Base-by-base conservation (phyloP, 2,888 invertebrate genomes). In the Lasius fuliginosus region DNA sequence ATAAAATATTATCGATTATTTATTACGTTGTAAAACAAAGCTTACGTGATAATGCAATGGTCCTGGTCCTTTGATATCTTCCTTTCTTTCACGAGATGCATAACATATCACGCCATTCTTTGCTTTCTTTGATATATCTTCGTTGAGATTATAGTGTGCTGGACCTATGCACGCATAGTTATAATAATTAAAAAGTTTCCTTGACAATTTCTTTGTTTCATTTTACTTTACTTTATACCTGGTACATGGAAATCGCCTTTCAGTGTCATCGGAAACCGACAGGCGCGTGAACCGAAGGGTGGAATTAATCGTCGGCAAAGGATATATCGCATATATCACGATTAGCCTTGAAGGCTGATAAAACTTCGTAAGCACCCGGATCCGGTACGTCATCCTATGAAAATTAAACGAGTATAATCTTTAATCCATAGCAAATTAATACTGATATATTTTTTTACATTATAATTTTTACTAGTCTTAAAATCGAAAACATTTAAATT, bases 331-430 rank as follows among this genome's bases (percentile, higher is more conserved):
- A 90, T 88, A 86, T 86, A 82, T 90, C 86, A 84, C 88, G 87
- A 79, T 81, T 86, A 40, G 87, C 86, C 83, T 91, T 89, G 88
- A 91, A 92, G 46, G 92, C 88, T 58, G 69, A 81, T 49, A 75
- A 77, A 56, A 82, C 84, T n/a, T 92, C 91, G 81, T 92, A 92
- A 73, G 85, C 81, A 73, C 88, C 88, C 0, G 92, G 88, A 82
- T 86, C 88, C n/a, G 90, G 90, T 23, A 77, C 68, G 58, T 86
- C 85, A n/a, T 0, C 68, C 91, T 91, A 49, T 68, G 67, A 83
- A 86, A 74, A 83, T 86, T 74, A 56, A 83, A 73, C 53, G 62
- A 74, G 76, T 64, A 81, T 9, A 40, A 60, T 42, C 12, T 46
- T 73, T 73, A 30, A 81, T 81, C 18, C 1, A 4, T 11, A 18